Evolutionary conservation across 2,888 invertebrate genomes (phyloP), one percentile per base, ranked within the genome.

Genomic region (Drosophila atroscutellata): DNA sequence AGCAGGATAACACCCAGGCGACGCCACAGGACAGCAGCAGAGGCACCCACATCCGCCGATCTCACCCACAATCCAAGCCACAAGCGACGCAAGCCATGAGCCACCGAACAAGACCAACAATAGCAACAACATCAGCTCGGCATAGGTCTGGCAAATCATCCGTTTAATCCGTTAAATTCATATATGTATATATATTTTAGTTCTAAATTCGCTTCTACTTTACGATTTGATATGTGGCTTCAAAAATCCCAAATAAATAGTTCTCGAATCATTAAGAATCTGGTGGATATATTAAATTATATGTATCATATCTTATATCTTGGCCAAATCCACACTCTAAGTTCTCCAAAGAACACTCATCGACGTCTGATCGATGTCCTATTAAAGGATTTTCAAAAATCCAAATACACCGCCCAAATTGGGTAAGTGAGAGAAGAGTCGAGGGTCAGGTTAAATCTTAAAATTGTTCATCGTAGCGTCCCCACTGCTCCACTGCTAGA

Each of bases 21-120:
- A 42, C 90, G 83, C 45, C 57, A 34, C 50, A 86, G 67, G 15
- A 34, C 60, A 24, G 9, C 63, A 9, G 49, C 47, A 13, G 89
- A 72, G 13, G 39, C 62, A 4, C n/a, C 54, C 20, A 26, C 47
- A 20, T 69, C 8, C 68, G 9, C 63, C 61, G 9, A 61, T 54
- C 20, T 7, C 11, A 30, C 11, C 13, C 51, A 59, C 24, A 54
- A 34, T n/a, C n/a, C 32, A 30, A 32, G 58, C n/a, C 67, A 77
- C 28, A 83, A 83, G 30, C 70, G 90, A 7, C 90, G 90, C 20
- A 81, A 85, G 36, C 30, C 62, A 0, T 89, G 54, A 77, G 26
- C 24, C 26, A 32, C 3, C 8, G 9, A 18, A 28, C 30, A 39
- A 8, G 34, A 56, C 13, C 32, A 47, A 13, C 39, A 28, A 36